Evolutionary conservation across 1,140 invertebrate genomes (phyloP).

Genomic region (Cotesia typhae): DNA sequence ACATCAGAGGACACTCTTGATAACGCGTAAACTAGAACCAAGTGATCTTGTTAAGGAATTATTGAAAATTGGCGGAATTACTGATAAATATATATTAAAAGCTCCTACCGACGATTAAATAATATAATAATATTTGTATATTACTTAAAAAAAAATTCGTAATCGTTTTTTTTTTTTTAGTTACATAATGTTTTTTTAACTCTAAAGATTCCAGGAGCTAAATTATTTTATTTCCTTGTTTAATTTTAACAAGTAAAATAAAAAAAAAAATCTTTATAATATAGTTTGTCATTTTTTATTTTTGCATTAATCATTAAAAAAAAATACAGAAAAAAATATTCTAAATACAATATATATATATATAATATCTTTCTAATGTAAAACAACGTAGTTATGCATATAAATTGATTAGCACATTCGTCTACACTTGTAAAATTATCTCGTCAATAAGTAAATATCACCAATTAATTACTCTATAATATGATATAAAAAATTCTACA

Average conservation of each 20-base stretch:
- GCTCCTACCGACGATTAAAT: constrained; percentile 42
- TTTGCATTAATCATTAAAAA: too few relatives aligned
- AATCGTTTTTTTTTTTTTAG: background rate
- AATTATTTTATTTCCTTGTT: too few relatives aligned
- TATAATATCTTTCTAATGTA: too few relatives aligned
- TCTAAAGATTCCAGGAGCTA: too few relatives aligned
- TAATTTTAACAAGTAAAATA: too few relatives aligned
- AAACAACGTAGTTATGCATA: constrained; percentile 5
- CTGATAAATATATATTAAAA: constrained; percentile 57
- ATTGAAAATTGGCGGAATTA: constrained; percentile 48
- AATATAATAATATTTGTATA: background rate
- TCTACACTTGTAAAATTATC: too few relatives aligned
- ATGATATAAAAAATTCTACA: background rate
- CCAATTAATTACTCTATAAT: background rate
- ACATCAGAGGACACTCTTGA: constrained; percentile 49
- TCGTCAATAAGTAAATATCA: too few relatives aligned
- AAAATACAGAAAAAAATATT: too few relatives aligned
- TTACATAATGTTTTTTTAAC: too few relatives aligned
- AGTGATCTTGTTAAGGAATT: constrained; percentile 51
- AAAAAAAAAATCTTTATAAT: too few relatives aligned
- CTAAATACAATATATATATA: too few relatives aligned
- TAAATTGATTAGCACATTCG: background rate
- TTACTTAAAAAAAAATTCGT: background rate
- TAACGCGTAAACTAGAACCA: constrained; percentile 54
- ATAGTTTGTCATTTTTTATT: too few relatives aligned